Evolutionary conservation across 2,888 invertebrate species (phyloP), one percentile per base, ranked within the genome.

Genomic region (Diaprepes abbreviatus): DNA sequence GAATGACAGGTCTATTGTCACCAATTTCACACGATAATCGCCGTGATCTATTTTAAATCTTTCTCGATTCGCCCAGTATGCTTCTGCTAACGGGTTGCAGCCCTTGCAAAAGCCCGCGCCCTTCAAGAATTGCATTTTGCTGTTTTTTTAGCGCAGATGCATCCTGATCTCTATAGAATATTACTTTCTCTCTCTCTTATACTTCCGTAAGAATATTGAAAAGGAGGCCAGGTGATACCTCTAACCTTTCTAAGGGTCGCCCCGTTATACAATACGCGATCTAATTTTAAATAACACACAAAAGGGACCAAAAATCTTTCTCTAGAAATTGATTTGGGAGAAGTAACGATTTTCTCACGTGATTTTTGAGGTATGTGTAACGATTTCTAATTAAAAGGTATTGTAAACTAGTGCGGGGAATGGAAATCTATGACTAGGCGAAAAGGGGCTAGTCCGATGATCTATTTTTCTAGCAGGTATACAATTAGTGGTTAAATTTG

Each of bases 271-370:
- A 83, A 83, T 82, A 77, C 78, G 62, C 80, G 82, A 82, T 83
- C 83, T 83, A 82, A 83, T 83, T 83, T 82, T 82, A 80, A 81
- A 81, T 81, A 79, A 79, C 78, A 80, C 80, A 81, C 74, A 76
- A 79, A 79, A 80, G 78, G 78, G 68, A 76, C 70, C 70, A 80
- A 77, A 80, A 79, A 77, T 80, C 79, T 79, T 78, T 76, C 76
- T 75, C 76, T 70, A 54, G 71, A 75, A 80, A 79, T 76, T 78
- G 74, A 79, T 79, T 76, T 71, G 58, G 45, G 10, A 50, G 31
- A 43, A 33, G 50, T 52, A 66, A 62, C 45, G 66, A 66, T 66
- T 76, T 77, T 76, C 76, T 74, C 76, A 77, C 76, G 74, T 66
- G 66, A 54, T 70, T 66, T 17, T 5, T 14, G 17, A 19, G 17